These are phyloP conservation scores for Clanis bilineata DNA, from an alignment of 2,888 invertebrate species.

Conservation along the genomic window DNA sequence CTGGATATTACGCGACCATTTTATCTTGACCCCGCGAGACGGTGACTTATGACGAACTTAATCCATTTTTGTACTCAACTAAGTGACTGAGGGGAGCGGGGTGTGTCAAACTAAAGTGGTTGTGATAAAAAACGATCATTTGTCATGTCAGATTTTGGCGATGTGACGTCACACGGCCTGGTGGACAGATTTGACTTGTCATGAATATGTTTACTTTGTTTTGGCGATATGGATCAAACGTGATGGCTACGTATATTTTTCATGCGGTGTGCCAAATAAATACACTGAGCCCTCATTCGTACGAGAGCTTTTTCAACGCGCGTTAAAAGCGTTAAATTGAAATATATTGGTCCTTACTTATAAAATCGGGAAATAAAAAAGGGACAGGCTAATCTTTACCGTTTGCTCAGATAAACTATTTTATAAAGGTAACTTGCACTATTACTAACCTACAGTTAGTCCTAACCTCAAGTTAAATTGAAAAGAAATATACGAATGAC, in stretches of 20 bases:
- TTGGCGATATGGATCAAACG: not conserved
- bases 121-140: conserved; percentile 55
- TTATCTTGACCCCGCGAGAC: conserved; percentile 32
- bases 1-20: conserved; percentile 47
- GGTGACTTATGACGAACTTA: conserved; percentile 15
- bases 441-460: too few relatives aligned
- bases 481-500: too few relatives aligned
- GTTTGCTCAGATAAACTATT: too few relatives aligned
- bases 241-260: not conserved
- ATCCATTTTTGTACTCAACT: conserved; percentile 16
- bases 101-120: conserved; percentile 45
- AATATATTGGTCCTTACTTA: too few relatives aligned
- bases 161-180: conserved; percentile 62
- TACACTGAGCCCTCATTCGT: not conserved
- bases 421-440: too few relatives aligned
- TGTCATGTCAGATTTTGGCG: conserved; percentile 74
- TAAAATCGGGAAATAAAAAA: too few relatives aligned
- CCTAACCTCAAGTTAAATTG: too few relatives aligned
- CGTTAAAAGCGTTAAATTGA: too few relatives aligned
- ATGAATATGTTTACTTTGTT: conserved; percentile 59
- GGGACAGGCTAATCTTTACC: too few relatives aligned
- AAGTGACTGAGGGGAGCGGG: conserved; percentile 21
- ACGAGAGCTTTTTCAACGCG: too few relatives aligned
- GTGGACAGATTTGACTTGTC: conserved; percentile 71
- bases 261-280: not conserved